A percentile compares a stretch with the other conserved stretches of the same genome.
Conservation (phyloP, 1,140 invertebrate genomes). For the Ceratina calcarata region DNA sequence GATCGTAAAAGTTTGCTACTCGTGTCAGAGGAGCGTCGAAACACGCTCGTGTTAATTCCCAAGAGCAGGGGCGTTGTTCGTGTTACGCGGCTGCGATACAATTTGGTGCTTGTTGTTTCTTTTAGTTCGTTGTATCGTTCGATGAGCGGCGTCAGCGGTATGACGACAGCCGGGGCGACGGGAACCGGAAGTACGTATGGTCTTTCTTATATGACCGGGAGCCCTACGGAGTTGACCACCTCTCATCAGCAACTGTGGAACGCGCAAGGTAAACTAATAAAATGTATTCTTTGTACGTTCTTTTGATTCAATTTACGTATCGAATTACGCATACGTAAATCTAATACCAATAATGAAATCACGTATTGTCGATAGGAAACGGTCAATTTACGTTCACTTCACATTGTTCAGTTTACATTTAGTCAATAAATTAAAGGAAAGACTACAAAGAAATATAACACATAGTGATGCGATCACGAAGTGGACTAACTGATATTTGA, state of each 20-base stretch:
- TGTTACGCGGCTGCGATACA: neutral
- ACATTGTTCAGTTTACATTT: too few relatives aligned
- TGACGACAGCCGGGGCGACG: conserved; percentile 54
- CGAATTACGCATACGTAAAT: too few relatives aligned
- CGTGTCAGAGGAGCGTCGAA: too few relatives aligned
- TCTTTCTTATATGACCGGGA: conserved; percentile 68
- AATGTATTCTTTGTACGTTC: too few relatives aligned
- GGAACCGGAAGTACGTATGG: conserved; percentile 57
- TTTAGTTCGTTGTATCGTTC: conserved; percentile 73
- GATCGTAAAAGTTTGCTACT: too few relatives aligned
- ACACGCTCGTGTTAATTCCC: neutral
- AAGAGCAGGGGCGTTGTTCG: neutral
- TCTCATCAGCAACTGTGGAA: conserved; percentile 71
- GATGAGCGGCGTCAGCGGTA: conserved; percentile 63
- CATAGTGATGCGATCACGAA: too few relatives aligned
- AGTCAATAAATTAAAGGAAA: too few relatives aligned
- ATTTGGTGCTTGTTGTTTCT: conserved; percentile 36
- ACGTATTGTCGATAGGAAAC: neutral
- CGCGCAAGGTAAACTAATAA: conserved; percentile 62
- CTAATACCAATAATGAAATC: too few relatives aligned
- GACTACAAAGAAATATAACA: too few relatives aligned
- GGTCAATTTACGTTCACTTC: neutral
- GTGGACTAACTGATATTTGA: neutral
- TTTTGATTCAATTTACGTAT: too few relatives aligned
- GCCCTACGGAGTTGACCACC: conserved; percentile 65